Evolutionary conservation across 2,888 invertebrate genomes (phyloP), one percentile per base, ranked within the genome.

Genomic region (Tetrapedia diversipes): DNA sequence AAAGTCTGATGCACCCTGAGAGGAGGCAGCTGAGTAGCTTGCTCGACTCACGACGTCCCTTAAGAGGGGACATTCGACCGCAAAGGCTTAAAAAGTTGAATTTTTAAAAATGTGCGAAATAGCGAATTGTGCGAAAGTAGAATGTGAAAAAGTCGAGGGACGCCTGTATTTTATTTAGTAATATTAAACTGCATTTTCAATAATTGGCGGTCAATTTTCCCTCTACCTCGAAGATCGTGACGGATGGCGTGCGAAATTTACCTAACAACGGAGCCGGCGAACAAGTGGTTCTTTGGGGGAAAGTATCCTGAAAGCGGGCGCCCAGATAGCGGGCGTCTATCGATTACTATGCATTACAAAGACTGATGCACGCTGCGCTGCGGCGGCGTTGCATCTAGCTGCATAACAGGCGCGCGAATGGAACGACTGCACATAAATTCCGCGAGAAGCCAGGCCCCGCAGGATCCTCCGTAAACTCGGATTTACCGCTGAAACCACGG

Each of bases 401-500:
- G 86, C 83, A 86, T 83, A 86, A 82, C 84, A 77, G 69, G 75
- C 77, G 59, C 64, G 64, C 32, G 47, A 69, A 71, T 69, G 71
- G 69, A 80, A 80, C 82, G 79, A 78, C 76, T 77, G 81, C 77
- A 79, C 88, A 86, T 88, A 88, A 88, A 88, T 86, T 88, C 81
- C 63, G 51, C 54, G 79, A 75, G 77, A 82, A 79, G 80, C 79
- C 76, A 61, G 80, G 81, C 77, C 79, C 78, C 78, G 81, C 79
- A 81, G 85, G 84, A 87, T 86, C 84, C 80, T 84, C 70, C 80
- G 87, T 82, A 87, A 87, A 87, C 85, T 87, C 82, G 82, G 86
- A 88, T 88, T 88, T 88, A 88, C 84, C 76, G 84, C 72, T 80
- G 69, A 87, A 87, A 87, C 86, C 87, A 86, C 81, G 81, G 72